These are phyloP conservation scores for Rhea americana DNA, from an alignment of 2,113 vertebrate species.

Conservation along the genomic window DNA sequence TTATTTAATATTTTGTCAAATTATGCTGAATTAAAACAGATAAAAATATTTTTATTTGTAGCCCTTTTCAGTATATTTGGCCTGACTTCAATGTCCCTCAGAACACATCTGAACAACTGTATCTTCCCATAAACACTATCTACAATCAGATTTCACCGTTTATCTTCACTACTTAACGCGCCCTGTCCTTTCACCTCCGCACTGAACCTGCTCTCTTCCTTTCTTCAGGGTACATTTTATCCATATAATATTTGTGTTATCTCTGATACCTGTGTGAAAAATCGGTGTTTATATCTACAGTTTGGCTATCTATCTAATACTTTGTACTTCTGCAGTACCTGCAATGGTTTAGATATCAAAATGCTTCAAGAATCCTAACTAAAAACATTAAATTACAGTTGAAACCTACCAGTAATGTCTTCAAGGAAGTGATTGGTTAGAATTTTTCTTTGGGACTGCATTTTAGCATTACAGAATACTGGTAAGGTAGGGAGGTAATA, in stretches of 20 bases:
- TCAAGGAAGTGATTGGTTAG: neutral
- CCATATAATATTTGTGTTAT: neutral
- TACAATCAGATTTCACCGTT: neutral
- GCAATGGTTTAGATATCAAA: neutral
- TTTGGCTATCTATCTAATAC: neutral
- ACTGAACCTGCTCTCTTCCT: rapidly evolving
- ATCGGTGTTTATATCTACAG: neutral
- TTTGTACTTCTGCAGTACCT: neutral
- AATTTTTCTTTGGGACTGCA: neutral
- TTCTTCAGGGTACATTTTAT: neutral
- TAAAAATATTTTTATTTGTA: neutral
- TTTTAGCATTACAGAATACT: neutral
- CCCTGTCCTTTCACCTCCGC: neutral
- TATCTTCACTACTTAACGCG: neutral
- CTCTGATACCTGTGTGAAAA: neutral
- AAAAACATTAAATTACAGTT: neutral
- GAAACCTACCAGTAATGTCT: neutral
- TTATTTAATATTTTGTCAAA: neutral
- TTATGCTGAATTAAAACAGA: neutral
- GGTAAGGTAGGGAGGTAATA: neutral
- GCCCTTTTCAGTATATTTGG: neutral
- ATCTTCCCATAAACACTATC: neutral
- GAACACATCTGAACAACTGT: neutral
- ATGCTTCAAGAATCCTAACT: neutral
- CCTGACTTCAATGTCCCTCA: neutral